phyloP scores from a whole-genome alignment of 2,888 invertebrate genomes.

The Argyresthia goedartella region DNA sequence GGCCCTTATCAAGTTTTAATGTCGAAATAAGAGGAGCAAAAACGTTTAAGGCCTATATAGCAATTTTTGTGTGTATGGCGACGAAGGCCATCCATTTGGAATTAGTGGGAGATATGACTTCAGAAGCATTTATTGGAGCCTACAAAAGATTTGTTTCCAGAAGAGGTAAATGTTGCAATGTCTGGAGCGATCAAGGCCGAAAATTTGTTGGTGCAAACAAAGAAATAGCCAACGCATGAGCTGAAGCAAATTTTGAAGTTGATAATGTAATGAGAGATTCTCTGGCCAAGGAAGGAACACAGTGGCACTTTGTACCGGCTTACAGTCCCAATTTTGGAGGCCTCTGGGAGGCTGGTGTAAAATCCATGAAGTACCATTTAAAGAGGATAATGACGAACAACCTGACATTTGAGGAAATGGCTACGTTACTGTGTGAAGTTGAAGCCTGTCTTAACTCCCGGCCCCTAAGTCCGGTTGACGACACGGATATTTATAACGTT shows the following conservation, averaged over 20 bases:
- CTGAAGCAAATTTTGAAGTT: constrained; percentile 1
- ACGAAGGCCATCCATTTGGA: constrained; percentile 24
- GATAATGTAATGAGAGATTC: constrained; percentile 4
- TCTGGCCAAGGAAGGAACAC: constrained; percentile 10
- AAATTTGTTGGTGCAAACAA: constrained; percentile 17
- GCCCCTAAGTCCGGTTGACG: background rate
- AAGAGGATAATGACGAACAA: constrained; percentile 8
- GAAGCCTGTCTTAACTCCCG: constrained; percentile 10
- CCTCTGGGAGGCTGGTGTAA: constrained; percentile 16
- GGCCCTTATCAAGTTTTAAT: constrained; percentile 16
- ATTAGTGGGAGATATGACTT: constrained; percentile 19
- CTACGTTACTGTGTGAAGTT: constrained; percentile 9
- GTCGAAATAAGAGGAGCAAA: too few species aligned
- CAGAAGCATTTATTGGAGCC: constrained; percentile 19
- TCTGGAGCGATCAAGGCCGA: constrained; percentile 17
- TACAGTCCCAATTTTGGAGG: constrained; percentile 15
- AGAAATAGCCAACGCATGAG: constrained; percentile 5
- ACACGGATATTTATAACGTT: background rate
- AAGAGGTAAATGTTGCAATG: constrained; percentile 13
- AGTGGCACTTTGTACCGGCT: constrained; percentile 19
- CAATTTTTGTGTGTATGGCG: constrained; percentile 15
- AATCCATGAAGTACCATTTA: constrained; percentile 16
- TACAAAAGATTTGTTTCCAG: constrained; percentile 15
- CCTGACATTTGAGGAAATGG: constrained; percentile 12
- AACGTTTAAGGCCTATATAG: too few species aligned